Conservation (phyloP, 2,888 invertebrate species). For the Plusia festucae region DNA sequence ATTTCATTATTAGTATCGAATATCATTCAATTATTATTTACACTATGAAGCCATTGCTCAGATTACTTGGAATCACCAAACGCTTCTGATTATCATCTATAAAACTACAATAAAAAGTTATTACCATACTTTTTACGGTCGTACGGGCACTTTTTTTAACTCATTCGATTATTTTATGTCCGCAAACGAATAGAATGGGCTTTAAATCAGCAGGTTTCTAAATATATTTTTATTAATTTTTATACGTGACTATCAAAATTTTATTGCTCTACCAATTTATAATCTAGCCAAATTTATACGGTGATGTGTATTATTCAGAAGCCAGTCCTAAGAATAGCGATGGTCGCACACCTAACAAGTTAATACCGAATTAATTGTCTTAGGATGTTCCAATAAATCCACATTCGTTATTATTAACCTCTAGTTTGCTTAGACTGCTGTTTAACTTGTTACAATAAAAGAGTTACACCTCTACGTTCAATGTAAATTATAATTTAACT, state of each 20-base stretch:
- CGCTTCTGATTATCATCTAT: constrained; percentile 38
- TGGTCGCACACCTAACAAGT: constrained; percentile 71
- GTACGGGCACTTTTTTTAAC: constrained; percentile 35
- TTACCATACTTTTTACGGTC: constrained; percentile 38
- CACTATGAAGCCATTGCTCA: constrained; percentile 15
- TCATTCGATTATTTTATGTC: constrained; percentile 29
- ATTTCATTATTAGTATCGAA: not conserved
- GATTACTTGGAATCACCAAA: constrained; percentile 25
- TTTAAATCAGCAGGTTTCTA: constrained; percentile 49
- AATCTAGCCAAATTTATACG: constrained; percentile 27
- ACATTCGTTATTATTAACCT: constrained; percentile 76
- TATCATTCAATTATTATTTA: constrained; percentile 23
- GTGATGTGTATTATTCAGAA: constrained; percentile 26
- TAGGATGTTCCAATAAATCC: constrained; percentile 81
- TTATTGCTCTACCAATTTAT: constrained; percentile 34
- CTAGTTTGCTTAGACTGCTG: constrained; percentile 76
- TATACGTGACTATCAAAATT: constrained; percentile 33
- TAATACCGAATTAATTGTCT: constrained; percentile 80
- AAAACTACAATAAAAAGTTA: constrained; percentile 48
- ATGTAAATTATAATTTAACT: constrained; percentile 51
- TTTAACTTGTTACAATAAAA: constrained; percentile 56
- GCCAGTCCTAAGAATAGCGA: constrained; percentile 39
- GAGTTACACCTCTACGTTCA: constrained; percentile 23
- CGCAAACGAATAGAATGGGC: constrained; percentile 27
- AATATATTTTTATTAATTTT: constrained; percentile 40